Conservation (phyloP, 2,113 vertebrate genomes). For the Seriola rivoliana region DNA sequence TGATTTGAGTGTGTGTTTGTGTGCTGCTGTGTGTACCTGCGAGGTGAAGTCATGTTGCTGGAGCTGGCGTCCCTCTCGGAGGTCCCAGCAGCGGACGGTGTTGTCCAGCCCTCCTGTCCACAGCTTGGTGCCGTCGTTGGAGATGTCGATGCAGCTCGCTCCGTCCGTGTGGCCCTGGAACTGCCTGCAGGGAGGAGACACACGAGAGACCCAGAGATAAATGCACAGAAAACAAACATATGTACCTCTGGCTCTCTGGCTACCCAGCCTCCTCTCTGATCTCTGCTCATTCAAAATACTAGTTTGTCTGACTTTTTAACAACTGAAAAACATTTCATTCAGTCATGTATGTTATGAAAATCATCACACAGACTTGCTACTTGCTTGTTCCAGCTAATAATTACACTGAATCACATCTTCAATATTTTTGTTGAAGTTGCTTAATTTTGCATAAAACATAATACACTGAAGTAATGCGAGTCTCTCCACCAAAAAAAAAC, state of each 20-base stretch:
- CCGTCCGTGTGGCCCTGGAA: slow-evolving; percentile 88
- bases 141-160: slow-evolving; percentile 88
- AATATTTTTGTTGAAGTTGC: not conserved
- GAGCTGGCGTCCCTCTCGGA: slow-evolving; percentile 85
- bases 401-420: not conserved
- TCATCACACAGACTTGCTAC: no score
- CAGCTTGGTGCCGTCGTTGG: slow-evolving; percentile 87
- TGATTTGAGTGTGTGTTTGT: not conserved
- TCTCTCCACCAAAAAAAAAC: not conserved
- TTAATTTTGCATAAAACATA: not conserved
- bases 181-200: slow-evolving; percentile 71
- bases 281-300: no score
- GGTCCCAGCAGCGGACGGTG: slow-evolving; percentile 87
- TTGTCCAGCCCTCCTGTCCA: slow-evolving; percentile 88
- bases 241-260: no score
- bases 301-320: no score
- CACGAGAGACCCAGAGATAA: not conserved
- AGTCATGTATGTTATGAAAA: not conserved
- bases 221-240: no score
- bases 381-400: no score
- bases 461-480: not conserved
- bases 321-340: not conserved
- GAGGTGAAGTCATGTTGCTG: slow-evolving; percentile 87
- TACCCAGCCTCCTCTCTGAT: no score
- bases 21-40: slow-evolving; percentile 69